Conservation (phyloP, 2,888 invertebrate species). For the Trypoxylon attenuatum region DNA sequence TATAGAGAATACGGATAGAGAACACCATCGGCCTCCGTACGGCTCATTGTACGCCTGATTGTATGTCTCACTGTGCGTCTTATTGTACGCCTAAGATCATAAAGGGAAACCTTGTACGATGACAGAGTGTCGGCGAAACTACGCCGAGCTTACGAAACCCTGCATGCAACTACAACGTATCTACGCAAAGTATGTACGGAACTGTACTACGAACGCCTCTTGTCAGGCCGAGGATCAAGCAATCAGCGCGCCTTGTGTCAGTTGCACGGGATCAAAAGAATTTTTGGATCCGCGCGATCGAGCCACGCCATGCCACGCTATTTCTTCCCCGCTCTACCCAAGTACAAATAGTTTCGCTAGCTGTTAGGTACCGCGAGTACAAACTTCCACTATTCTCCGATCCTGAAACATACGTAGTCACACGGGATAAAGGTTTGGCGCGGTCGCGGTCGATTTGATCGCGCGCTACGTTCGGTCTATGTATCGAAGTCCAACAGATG, state of each 20-base stretch:
- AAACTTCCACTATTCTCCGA: neutral
- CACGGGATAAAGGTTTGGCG: too few relatives aligned
- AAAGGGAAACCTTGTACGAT: conserved; percentile 26
- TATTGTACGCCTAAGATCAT: conserved; percentile 25
- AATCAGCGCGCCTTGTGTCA: conserved; percentile 26
- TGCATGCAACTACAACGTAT: conserved; percentile 32
- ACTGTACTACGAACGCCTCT: neutral
- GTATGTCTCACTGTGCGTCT: too few relatives aligned
- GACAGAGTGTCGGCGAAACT: conserved; percentile 44
- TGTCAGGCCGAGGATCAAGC: conserved; percentile 24
- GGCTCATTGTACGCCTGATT: too few relatives aligned
- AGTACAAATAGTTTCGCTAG: conserved; percentile 20
- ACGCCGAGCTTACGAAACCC: conserved; percentile 29
- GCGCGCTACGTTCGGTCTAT: neutral
- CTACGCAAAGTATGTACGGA: neutral
- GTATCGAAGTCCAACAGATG: neutral
- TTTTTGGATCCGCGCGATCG: conserved; percentile 24
- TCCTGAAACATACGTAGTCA: too few relatives aligned
- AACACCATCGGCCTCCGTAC: conserved; percentile 40
- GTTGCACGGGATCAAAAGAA: conserved; percentile 15
- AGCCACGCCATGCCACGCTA: neutral
- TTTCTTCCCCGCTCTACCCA: neutral
- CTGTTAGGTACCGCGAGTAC: conserved; percentile 4
- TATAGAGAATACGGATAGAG: conserved; percentile 20
- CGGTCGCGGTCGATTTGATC: conserved; percentile 8